These are phyloP conservation scores for Acanthacorydalis orientalis DNA, from an alignment of 2,888 invertebrate species.

Conservation along the genomic window DNA sequence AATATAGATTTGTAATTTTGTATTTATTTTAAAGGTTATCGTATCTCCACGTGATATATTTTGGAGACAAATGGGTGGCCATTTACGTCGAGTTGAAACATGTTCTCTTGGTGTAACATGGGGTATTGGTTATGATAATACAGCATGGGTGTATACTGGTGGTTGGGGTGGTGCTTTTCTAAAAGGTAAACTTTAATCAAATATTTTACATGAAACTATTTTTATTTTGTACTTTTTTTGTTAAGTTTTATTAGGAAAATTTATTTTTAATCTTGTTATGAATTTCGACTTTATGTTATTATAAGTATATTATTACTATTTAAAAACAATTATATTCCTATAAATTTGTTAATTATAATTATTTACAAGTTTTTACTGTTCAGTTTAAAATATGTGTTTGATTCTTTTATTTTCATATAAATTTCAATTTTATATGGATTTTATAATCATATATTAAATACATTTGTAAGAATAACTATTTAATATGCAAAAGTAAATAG, in stretches of 20 bases:
- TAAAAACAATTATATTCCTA: too few relatives aligned
- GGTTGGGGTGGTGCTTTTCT: conserved; percentile 76
- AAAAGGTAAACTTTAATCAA: conserved; percentile 33
- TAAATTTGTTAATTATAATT: too few relatives aligned
- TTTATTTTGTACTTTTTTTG: too few relatives aligned
- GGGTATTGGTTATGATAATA: conserved; percentile 77
- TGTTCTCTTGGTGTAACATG: conserved; percentile 70
- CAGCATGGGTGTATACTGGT: conserved; percentile 78
- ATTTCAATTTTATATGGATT: not conserved
- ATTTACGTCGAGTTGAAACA: conserved; percentile 61
- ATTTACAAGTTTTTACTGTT: too few relatives aligned
- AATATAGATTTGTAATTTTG: not conserved
- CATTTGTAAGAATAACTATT: not conserved
- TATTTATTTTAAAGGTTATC: conserved; percentile 28
- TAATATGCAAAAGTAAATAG: not conserved
- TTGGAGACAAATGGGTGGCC: conserved; percentile 79
- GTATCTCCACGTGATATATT: conserved; percentile 61
- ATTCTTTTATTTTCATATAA: not conserved
- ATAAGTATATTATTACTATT: too few relatives aligned
- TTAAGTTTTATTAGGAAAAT: too few relatives aligned
- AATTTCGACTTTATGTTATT: too few relatives aligned
- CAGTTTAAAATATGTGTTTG: too few relatives aligned
- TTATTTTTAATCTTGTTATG: too few relatives aligned
- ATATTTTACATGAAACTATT: too few relatives aligned
- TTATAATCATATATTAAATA: not conserved